These are phyloP conservation scores for Troides oblongomaculatus DNA, from an alignment of 2,888 invertebrate genomes.

Conservation along the genomic window DNA sequence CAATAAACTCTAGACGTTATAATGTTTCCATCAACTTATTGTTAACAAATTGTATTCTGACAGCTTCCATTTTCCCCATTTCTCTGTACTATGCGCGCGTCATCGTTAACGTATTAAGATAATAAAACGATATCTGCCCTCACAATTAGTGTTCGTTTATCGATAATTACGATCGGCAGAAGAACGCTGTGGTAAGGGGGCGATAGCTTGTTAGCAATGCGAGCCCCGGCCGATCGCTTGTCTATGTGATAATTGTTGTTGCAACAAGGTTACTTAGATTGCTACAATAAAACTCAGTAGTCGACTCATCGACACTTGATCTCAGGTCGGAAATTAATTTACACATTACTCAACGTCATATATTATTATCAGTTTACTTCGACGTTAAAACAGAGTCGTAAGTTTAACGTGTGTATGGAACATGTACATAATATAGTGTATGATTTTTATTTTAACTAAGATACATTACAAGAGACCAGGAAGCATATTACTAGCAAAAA, in stretches of 20 bases:
- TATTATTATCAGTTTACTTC: too few species aligned
- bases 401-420: too few species aligned
- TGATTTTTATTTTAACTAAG: too few species aligned
- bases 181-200: slow-evolving; percentile 21
- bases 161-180: slow-evolving; percentile 69
- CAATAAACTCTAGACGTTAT: too few species aligned
- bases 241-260: slow-evolving; percentile 18
- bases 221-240: slow-evolving; percentile 6
- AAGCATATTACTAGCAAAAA: too few species aligned
- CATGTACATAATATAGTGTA: too few species aligned
- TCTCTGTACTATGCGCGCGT: slow-evolving; percentile 5
- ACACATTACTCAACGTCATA: too few species aligned
- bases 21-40: too few species aligned
- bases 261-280: not conserved
- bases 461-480: too few species aligned
- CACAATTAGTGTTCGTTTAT: slow-evolving; percentile 40
- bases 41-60: too few species aligned
- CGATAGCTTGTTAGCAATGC: slow-evolving; percentile 11
- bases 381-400: too few species aligned
- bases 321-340: too few species aligned
- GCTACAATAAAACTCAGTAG: not conserved
- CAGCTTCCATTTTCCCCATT: not conserved
- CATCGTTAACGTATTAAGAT: slow-evolving; percentile 22
- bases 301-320: not conserved
- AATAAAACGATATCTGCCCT: slow-evolving; percentile 23